These are phyloP conservation scores for Terrapene triunguis DNA, from an alignment of 2,113 vertebrate genomes.

Conservation along the genomic window DNA sequence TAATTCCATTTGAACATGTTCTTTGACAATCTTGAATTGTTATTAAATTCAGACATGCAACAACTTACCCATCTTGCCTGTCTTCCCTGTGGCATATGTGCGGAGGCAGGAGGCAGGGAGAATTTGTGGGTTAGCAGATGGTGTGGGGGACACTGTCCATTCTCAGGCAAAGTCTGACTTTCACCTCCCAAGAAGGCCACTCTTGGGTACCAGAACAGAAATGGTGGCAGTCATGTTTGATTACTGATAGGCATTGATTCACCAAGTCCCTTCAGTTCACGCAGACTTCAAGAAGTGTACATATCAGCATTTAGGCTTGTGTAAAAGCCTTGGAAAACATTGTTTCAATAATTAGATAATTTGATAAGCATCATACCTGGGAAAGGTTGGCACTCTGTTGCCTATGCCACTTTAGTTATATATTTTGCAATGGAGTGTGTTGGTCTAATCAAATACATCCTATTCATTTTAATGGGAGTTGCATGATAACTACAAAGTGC, in stretches of 20 bases:
- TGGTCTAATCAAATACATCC: neutral
- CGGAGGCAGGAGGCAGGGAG: too few species aligned
- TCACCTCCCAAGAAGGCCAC: neutral
- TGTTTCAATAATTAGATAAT: neutral
- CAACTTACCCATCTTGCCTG: neutral
- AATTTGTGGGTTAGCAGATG: neutral
- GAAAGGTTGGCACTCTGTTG: neutral
- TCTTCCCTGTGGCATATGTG: neutral
- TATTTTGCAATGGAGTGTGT: neutral
- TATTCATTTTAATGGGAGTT: neutral
- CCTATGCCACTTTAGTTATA: neutral
- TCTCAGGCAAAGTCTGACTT: neutral
- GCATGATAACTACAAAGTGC: neutral
- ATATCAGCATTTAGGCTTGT: neutral
- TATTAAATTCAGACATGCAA: neutral
- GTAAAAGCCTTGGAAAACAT: neutral
- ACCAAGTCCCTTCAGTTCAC: neutral
- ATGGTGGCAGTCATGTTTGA: neutral
- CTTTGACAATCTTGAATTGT: neutral
- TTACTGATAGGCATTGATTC: neutral
- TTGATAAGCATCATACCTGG: fast-evolving
- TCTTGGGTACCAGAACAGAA: neutral
- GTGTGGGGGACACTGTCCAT: neutral
- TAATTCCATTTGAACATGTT: neutral
- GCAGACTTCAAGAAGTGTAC: neutral